A percentile compares a stretch with the other conserved stretches of the same genome.
Conservation (phyloP, 2,797 vertebrate species). For the Merluccius polli region DNA sequence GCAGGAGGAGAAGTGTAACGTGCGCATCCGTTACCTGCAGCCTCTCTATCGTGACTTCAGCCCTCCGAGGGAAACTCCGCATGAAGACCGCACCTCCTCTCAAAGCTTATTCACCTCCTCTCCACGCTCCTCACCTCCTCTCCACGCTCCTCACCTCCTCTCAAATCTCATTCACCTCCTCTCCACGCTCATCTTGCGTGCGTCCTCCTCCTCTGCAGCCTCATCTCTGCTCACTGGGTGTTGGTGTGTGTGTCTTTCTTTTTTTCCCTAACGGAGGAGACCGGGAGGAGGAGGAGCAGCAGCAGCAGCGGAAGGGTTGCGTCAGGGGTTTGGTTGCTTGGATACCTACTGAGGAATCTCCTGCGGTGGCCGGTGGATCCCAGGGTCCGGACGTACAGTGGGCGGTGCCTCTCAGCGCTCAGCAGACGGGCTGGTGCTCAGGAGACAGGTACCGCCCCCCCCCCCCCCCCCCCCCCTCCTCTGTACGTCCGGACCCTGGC, state of each 20-base stretch:
- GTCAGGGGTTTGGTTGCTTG: conserved; percentile 68
- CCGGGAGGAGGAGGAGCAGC: not conserved
- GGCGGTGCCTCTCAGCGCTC: not conserved
- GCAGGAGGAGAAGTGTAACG: too few species aligned
- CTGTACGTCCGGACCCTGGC: not conserved
- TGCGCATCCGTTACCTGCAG: not conserved
- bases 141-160: too few species aligned
- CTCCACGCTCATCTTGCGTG: too few species aligned
- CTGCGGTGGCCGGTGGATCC: not conserved
- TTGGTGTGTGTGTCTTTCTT: not conserved
- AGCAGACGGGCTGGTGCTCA: too few species aligned
- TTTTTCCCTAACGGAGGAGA: not conserved
- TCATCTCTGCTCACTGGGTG: not conserved
- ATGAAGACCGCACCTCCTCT: too few species aligned
- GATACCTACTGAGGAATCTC: conserved; percentile 64
- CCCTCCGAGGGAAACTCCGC: not conserved
- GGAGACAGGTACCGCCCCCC: not conserved
- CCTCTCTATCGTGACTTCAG: not conserved
- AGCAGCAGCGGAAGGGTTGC: conserved; percentile 39
- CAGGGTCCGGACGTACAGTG: not conserved
- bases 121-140: too few species aligned
- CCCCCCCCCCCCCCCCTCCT: too few species aligned
- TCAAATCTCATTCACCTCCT: too few species aligned
- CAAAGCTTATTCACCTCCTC: too few species aligned
- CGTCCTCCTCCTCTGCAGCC: not conserved